Evolutionary conservation across 2,113 vertebrate genomes (phyloP), one percentile per base, ranked within the genome.

Genomic region (Potamarius usumacintae): DNA sequence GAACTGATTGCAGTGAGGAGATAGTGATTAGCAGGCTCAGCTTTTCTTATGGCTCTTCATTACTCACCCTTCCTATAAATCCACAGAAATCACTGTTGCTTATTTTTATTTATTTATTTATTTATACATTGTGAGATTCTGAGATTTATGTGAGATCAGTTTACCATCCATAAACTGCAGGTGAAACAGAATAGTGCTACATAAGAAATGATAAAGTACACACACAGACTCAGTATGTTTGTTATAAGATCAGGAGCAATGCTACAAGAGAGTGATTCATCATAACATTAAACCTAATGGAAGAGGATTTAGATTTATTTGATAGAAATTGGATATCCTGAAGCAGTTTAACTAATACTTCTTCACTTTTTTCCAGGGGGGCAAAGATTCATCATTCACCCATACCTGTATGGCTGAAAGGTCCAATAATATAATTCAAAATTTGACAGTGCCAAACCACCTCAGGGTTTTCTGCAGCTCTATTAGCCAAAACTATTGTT

Each of bases 361-460:
- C 62, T 71, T 87, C 86, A 87, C 52, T 17, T 86, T 86, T 87
- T 87, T 82, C 53, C 79, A 72, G 67, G 17, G 57, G 79, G 85
- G 78, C 77, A 71, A 82, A 82, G 67, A 82, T 82, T 82, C 55
- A 87, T 87, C 79, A 82, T 82, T 87, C 79, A 74, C 63, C 67
- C 50, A 50, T 81, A 82, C 67, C 71, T 87, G 79, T 82, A 74
- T 82, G 69, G 67, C 79, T 60, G 55, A 82, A 80, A 87, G 79
- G 86, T 87, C 78, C 67, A 74, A 82, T 82, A 87, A 87, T 74
- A 87, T 87, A 87, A 87, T 87, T 87, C 86, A 87, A 87, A 87
- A 52, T 87, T 53, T 87, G 86, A 82, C 86, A 87, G 86, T 87
- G 86, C 86, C 79, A 87, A 87, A 86, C 65, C 69, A 87, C 86